Evolutionary conservation across 2,888 invertebrate genomes (phyloP).

Genomic region (Drosophila atripex): DNA sequence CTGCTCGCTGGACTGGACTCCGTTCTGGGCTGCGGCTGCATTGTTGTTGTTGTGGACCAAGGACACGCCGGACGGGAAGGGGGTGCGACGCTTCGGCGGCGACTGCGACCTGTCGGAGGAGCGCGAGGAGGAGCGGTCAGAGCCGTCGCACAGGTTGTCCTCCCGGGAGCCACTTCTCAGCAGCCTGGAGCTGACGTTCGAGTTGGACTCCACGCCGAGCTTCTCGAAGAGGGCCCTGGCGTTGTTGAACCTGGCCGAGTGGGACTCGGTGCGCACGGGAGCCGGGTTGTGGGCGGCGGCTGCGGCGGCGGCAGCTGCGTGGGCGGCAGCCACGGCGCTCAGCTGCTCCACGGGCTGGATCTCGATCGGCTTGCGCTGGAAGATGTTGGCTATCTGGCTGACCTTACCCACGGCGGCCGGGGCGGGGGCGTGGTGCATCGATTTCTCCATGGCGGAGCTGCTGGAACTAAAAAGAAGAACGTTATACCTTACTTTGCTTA

Average conservation of each 20-base stretch:
- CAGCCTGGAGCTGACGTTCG: slow-evolving; percentile 81
- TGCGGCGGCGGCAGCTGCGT: slow-evolving; percentile 81
- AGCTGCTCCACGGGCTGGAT: slow-evolving; percentile 82
- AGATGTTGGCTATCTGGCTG: slow-evolving; percentile 95
- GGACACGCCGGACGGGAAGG: slow-evolving; percentile 82
- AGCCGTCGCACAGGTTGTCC: slow-evolving; percentile 83
- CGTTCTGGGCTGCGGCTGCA: slow-evolving; percentile 73
- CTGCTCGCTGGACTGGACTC: slow-evolving; percentile 47
- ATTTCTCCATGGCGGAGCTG: slow-evolving; percentile 86
- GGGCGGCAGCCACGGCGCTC: slow-evolving; percentile 81
- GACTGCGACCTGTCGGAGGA: slow-evolving; percentile 84
- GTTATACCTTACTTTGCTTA: neutral
- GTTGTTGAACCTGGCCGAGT: slow-evolving; percentile 95
- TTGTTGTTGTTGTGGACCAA: slow-evolving; percentile 78
- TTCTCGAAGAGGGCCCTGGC: slow-evolving; percentile 96
- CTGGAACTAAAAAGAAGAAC: neutral
- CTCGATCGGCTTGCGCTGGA: slow-evolving; percentile 89
- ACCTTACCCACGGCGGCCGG: slow-evolving; percentile 89
- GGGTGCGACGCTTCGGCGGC: slow-evolving; percentile 82
- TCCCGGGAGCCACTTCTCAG: slow-evolving; percentile 83
- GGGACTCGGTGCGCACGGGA: slow-evolving; percentile 92
- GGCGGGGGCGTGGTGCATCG: slow-evolving; percentile 83
- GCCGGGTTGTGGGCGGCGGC: slow-evolving; percentile 79
- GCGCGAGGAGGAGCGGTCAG: slow-evolving; percentile 82
- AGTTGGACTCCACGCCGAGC: slow-evolving; percentile 89